Evolutionary conservation across 2,113 vertebrate genomes (phyloP).

Genomic region (Epinephelus fuscoguttatus): DNA sequence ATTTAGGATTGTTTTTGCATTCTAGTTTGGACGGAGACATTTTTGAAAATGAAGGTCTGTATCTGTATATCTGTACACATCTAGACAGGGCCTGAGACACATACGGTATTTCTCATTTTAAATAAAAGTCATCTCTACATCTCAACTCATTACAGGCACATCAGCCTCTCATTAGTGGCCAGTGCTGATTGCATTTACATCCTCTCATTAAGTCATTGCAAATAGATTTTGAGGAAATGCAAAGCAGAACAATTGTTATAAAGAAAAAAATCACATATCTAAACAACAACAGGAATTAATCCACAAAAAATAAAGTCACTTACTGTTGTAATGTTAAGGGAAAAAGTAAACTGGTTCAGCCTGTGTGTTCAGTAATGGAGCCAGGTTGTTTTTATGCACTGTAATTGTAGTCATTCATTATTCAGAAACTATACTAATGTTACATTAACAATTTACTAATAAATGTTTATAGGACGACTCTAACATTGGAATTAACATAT

Average conservation of each 20-base stretch:
- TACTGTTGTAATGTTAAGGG: constrained; percentile 1
- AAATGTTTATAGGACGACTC: constrained; percentile 42
- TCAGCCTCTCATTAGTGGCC: not conserved
- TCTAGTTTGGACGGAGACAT: no score
- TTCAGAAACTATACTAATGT: constrained; percentile 28
- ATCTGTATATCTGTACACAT: no score
- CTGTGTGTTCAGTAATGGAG: constrained; percentile 39
- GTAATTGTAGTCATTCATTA: constrained; percentile 39
- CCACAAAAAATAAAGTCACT: constrained; percentile 19
- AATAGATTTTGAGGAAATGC: constrained; percentile 12
- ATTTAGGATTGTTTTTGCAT: no score
- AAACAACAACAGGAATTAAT: constrained; percentile 29
- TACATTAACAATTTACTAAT: constrained; percentile 63
- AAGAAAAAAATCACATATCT: constrained; percentile 12
- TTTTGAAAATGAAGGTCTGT: no score
- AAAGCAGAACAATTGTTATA: not conserved
- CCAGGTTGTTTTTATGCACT: constrained; percentile 49
- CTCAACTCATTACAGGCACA: constrained; percentile 4
- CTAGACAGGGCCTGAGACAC: not conserved
- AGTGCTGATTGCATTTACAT: constrained; percentile 22
- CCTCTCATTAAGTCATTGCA: constrained; percentile 15
- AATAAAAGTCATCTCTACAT: not conserved
- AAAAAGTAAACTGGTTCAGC: constrained; percentile 1
- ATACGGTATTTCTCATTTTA: not conserved
- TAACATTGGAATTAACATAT: constrained; percentile 59